phyloP scores from a whole-genome alignment of 2,888 invertebrate species.

The Mesorhabditis sp. region DNA sequence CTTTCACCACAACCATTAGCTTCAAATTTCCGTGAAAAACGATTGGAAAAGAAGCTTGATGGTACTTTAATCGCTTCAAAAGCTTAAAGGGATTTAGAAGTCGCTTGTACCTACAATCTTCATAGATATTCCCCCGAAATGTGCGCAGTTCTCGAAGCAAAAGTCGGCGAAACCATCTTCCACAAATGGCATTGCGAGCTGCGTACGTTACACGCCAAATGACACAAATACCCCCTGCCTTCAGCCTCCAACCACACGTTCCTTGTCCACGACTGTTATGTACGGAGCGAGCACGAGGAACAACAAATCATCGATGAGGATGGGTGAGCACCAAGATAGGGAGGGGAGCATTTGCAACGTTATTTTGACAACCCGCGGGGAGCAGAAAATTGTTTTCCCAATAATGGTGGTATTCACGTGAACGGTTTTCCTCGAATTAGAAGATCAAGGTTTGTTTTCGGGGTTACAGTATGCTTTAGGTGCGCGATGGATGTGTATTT shows the following conservation, averaged over 20 bases:
- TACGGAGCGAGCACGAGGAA: constrained; percentile 39
- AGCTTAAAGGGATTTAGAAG: too few relatives aligned
- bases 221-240: constrained; percentile 8
- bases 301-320: constrained; percentile 47
- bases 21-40: too few relatives aligned
- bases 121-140: constrained; percentile 38
- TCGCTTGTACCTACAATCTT: constrained; percentile 1
- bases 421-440: too few relatives aligned
- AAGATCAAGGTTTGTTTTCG: too few relatives aligned
- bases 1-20: too few relatives aligned
- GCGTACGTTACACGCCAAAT: constrained; percentile 24
- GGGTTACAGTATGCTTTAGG: constrained; percentile 19
- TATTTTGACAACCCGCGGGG: too few relatives aligned
- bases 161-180: constrained; percentile 53
- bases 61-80: too few relatives aligned
- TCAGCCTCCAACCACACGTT: constrained; percentile 50
- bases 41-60: too few relatives aligned
- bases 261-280: constrained; percentile 53
- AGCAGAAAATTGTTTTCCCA: too few relatives aligned
- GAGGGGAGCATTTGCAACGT: not conserved
- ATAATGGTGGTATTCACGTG: too few relatives aligned
- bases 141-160: constrained; percentile 55
- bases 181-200: constrained; percentile 55
- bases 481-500: constrained; percentile 52
- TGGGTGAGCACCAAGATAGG: constrained; percentile 28